Conservation (phyloP, 2,888 invertebrate species). For the Horisme vitalbata region DNA sequence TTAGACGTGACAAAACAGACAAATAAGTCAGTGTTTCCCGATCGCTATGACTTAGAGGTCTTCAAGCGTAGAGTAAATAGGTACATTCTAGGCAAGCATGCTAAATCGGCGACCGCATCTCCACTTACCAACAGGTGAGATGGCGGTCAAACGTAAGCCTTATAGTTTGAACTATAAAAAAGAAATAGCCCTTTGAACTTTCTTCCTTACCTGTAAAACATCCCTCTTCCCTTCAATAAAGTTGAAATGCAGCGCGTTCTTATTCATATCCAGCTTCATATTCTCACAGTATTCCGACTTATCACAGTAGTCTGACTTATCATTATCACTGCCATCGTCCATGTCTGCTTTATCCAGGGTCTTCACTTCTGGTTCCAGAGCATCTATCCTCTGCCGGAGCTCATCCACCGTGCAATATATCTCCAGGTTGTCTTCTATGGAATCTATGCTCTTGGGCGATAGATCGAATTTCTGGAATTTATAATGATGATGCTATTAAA, state of each 20-base stretch:
- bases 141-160: too few species aligned
- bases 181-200: too few species aligned
- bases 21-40: too few species aligned
- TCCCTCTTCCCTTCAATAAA: constrained; percentile 77
- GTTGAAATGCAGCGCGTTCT: constrained; percentile 74
- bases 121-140: too few species aligned
- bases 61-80: too few species aligned
- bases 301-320: constrained; percentile 52
- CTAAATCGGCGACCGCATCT: too few species aligned
- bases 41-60: too few species aligned
- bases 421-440: constrained; percentile 83
- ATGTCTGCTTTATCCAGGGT: constrained; percentile 49
- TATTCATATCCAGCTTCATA: constrained; percentile 62
- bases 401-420: constrained; percentile 88
- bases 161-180: too few species aligned
- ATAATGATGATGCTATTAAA: neutral
- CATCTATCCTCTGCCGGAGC: constrained; percentile 80
- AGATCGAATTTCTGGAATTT: constrained; percentile 72
- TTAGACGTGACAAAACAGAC: too few species aligned
- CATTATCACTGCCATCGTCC: constrained; percentile 32
- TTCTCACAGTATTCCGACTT: constrained; percentile 53
- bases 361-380: constrained; percentile 68
- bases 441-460: constrained; percentile 74
- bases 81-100: too few species aligned
- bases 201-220: constrained; percentile 67